Base-by-base conservation (phyloP, 92 coral and sea anemone genomes). In the Diadumene lineata region DNA sequence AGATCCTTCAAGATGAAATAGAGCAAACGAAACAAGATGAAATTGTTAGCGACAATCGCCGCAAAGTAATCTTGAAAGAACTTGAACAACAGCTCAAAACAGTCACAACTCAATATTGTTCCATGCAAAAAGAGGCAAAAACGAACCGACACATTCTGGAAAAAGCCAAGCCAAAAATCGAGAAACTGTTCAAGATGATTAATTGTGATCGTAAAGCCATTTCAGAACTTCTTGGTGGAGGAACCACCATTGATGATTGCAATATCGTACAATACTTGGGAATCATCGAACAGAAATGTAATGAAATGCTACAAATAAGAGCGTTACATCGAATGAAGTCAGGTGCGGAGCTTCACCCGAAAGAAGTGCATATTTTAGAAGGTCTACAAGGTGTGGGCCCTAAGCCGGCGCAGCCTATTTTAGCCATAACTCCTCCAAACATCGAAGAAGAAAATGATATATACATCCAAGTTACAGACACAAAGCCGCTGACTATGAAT, bases 281-380 rank as follows among this genome's bases (percentile, higher is more conserved):
- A 11, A 89, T 96, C 60, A 64, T 94, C 8, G 98, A 94, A 83
- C 98, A 94, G 74, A 92, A 90, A 58, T 88, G 96, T 72, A 94
- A 94, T 56, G 89, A 89, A 61, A 70, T 89, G 15, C 82, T 96
- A 19, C 97, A 88, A 69, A 72, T 83, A 19, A 71, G 82, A 48
- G 91, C 96, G 11, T 60, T 92, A 16, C 78, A 82, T 29, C 86
- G 81, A 66, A 69, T 89, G 31, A 96, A 96, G 61, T 60, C 61
- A 23, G 75, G 74, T 1, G 70, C 81, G n/a, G 81, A 74, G 34
- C 87, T 79, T 9, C 84, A 77, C 46, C 71, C 79, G 25, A 73
- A 70, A 51, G 88, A 89, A 46, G 84, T 43, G 8, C 43, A 56
- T 19, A 76, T 76, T 11, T 8, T 73, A 11, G 90, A 92, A 19